Percentiles rank a stretch among this genome's conserved stretches.
Evolutionary conservation across 2,888 invertebrate genomes (phyloP).

Genomic region (Spilosoma lubricipeda): DNA sequence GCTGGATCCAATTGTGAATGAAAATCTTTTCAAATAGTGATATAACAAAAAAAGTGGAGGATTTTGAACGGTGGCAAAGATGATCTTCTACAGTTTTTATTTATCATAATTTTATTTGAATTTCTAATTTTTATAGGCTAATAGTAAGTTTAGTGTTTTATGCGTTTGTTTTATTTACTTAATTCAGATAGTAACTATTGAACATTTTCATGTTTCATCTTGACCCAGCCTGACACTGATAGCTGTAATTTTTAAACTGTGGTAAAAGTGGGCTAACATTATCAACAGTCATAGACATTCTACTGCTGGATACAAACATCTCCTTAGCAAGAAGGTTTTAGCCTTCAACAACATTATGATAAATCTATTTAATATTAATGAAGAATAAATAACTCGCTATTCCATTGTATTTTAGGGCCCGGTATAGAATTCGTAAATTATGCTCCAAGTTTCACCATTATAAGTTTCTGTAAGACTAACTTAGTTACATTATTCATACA

Average conservation of each 20-base stretch:
- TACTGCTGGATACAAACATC: too few relatives aligned
- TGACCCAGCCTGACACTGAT: neutral
- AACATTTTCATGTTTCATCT: neutral
- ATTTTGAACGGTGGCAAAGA: neutral
- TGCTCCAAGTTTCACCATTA: conserved; percentile 5
- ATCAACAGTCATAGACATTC: too few relatives aligned
- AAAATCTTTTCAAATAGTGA: neutral
- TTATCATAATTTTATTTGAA: too few relatives aligned
- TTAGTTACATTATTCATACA: conserved; percentile 4
- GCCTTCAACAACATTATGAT: neutral
- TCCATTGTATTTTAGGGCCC: neutral
- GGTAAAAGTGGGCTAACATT: neutral
- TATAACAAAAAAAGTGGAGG: neutral
- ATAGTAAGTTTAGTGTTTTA: neutral
- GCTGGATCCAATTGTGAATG: neutral
- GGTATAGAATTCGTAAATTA: neutral
- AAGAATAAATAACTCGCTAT: conserved; percentile 3
- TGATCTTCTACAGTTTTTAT: neutral
- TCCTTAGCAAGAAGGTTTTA: too few relatives aligned
- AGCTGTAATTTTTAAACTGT: neutral
- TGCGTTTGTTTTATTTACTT: neutral
- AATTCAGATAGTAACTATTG: neutral
- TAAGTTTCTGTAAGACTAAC: neutral
- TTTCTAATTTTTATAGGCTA: neutral
- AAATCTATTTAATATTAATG: too few relatives aligned